These are phyloP conservation scores for Myotis lucifugus DNA, from an alignment of 2,113 vertebrate genomes.

Conservation along the genomic window DNA sequence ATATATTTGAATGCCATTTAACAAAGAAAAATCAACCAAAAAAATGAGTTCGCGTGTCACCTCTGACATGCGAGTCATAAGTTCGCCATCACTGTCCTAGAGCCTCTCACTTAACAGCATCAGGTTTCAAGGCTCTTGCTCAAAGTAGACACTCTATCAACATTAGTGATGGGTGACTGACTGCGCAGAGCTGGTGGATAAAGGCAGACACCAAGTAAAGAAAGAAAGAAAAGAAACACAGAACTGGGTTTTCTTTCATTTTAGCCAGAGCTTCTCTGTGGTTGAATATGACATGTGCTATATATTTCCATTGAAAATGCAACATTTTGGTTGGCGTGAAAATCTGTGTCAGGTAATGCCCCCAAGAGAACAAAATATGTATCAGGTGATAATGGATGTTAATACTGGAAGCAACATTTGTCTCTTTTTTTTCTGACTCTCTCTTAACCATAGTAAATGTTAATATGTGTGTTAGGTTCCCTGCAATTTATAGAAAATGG, in stretches of 20 bases:
- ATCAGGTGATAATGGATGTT: slow-evolving; percentile 52
- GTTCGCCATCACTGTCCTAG: not conserved
- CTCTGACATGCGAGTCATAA: too few relatives aligned
- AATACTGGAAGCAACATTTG: slow-evolving; percentile 44
- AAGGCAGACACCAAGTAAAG: not conserved
- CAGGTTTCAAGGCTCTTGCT: not conserved
- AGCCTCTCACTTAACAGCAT: not conserved
- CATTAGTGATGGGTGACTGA: not conserved
- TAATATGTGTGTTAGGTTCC: slow-evolving; percentile 37
- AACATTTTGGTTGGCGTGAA: slow-evolving; percentile 49
- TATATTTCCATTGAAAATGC: slow-evolving; percentile 48
- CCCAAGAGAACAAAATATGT: slow-evolving; percentile 43
- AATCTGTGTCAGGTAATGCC: slow-evolving; percentile 48
- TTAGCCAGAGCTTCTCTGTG: not conserved
- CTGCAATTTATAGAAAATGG: slow-evolving; percentile 62
- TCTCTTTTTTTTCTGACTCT: not conserved
- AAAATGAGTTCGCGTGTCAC: too few relatives aligned
- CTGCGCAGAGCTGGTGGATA: not conserved
- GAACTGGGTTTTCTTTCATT: not conserved
- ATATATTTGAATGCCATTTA: too few relatives aligned
- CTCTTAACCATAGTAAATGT: slow-evolving; percentile 49
- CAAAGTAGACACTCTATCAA: not conserved
- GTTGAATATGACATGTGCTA: not conserved
- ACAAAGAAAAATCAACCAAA: too few relatives aligned
- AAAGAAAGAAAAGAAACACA: not conserved